These are phyloP conservation scores for Aleadryas rufinucha DNA, from an alignment of 2,113 vertebrate species.

Conservation along the genomic window DNA sequence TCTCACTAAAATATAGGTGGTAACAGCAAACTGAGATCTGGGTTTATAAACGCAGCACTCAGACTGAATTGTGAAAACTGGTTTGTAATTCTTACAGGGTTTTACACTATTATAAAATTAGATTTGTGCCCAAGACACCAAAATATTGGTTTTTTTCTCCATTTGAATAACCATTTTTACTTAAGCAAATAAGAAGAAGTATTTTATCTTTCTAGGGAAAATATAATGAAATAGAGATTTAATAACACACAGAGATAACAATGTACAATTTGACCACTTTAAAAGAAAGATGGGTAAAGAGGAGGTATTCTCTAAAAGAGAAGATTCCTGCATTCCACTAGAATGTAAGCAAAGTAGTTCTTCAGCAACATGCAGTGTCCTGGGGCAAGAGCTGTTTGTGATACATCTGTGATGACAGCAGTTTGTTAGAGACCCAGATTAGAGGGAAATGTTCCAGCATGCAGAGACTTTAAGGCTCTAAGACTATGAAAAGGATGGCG, in stretches of 20 bases:
- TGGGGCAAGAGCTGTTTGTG: constrained; percentile 60
- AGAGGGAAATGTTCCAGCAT: constrained; percentile 59
- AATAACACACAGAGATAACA: neutral
- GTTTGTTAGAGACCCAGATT: constrained; percentile 38
- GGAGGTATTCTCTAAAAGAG: neutral
- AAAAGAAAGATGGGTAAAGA: neutral
- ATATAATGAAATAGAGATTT: neutral
- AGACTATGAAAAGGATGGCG: neutral
- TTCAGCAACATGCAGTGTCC: constrained; percentile 60
- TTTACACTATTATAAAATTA: neutral
- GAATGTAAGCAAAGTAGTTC: constrained; percentile 27
- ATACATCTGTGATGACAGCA: constrained; percentile 62
- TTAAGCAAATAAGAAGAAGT: neutral
- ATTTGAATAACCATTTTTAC: neutral
- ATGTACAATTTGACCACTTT: neutral
- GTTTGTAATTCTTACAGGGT: neutral
- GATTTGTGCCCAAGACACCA: neutral
- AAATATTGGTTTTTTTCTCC: neutral
- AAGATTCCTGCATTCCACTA: neutral
- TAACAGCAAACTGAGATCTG: neutral
- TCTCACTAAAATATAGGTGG: neutral
- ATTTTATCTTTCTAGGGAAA: neutral
- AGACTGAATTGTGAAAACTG: neutral
- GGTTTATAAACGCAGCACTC: neutral
- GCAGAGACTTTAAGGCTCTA: constrained; percentile 53